Base-by-base conservation (phyloP, 1,140 invertebrate genomes). In the Magallana ariakensis region DNA sequence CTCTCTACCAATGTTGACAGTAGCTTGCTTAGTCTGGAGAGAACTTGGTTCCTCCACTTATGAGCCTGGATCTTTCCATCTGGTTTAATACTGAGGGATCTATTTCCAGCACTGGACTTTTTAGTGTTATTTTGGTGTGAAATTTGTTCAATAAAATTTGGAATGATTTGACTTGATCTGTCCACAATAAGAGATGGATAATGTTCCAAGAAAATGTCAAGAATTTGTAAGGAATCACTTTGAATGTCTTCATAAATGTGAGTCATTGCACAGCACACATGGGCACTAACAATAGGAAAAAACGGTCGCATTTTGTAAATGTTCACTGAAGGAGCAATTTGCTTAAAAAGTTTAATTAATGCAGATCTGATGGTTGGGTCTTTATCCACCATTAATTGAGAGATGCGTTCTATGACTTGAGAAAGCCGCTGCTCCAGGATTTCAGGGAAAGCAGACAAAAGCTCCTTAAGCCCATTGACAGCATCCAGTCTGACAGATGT, bases 261-360 rank as follows among this genome's bases (percentile, higher is more conserved):
- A 11, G 97, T 98, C 97, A 98, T 98, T 0, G 97, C 96, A 95
- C 97, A 98, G 55, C 96, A 96, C 55, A 98, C 93, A 92, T 98
- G 97, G 13, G 97, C 97, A 60, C 96, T 96, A 66, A 98, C 94
- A 11, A 97, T 95, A 88, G 96, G 96, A 91, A 96, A 97, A 92
- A 97, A 97, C 16, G 97, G 97, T 16, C 91, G 82, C 3, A 96
- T 90, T 86, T 95, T 95, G 62, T 95, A 93, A 16, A 88, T 90
- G 6, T 95, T 92, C 70, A 96, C 91, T 90, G 92, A 84, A 16
- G 95, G 94, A 13, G 97, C 94, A 80, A 97, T 95, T 11, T 95
- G 91, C 90, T 96, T 95, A 6, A 98, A 93, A 0, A 97, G 80
- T 95, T 96, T 97, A 1, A 97, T 95, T 0, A 96, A 95, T 88